Percentiles rank a stretch among this genome's conserved stretches.
These are phyloP conservation scores for Heliconius hortense DNA, from an alignment of 2,888 invertebrate species.

Conservation along the genomic window DNA sequence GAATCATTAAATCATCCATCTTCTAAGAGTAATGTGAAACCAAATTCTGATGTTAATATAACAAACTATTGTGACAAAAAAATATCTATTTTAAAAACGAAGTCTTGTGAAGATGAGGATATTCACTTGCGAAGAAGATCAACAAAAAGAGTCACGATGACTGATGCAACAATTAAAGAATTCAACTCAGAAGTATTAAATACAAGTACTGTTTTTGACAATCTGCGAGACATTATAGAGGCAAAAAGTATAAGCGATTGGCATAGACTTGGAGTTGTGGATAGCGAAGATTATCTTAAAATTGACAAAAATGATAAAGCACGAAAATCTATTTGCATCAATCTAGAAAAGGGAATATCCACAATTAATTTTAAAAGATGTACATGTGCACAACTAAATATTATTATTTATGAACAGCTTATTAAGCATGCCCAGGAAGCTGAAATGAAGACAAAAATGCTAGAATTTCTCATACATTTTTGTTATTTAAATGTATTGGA, in stretches of 20 bases:
- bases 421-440: constrained; percentile 69
- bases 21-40: constrained; percentile 38
- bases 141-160: constrained; percentile 66
- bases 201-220: constrained; percentile 55
- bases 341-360: constrained; percentile 65
- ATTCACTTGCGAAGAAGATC: constrained; percentile 43
- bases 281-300: constrained; percentile 58
- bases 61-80: constrained; percentile 37
- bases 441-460: constrained; percentile 63
- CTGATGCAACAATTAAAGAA: constrained; percentile 50
- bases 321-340: constrained; percentile 53
- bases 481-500: constrained; percentile 60
- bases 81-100: constrained; percentile 57
- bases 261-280: constrained; percentile 62
- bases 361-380: constrained; percentile 64
- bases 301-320: constrained; percentile 45
- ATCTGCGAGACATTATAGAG: constrained; percentile 63
- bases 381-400: constrained; percentile 66
- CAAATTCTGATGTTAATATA: constrained; percentile 33
- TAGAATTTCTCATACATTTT: constrained; percentile 63
- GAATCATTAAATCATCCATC: constrained; percentile 36
- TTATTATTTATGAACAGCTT: constrained; percentile 67
- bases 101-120: constrained; percentile 41
- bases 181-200: constrained; percentile 44
- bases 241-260: constrained; percentile 61